Evolutionary conservation across 2,797 vertebrate species (phyloP), one percentile per base, ranked within the genome.

Genomic region (Melanotaenia maccullochi): DNA sequence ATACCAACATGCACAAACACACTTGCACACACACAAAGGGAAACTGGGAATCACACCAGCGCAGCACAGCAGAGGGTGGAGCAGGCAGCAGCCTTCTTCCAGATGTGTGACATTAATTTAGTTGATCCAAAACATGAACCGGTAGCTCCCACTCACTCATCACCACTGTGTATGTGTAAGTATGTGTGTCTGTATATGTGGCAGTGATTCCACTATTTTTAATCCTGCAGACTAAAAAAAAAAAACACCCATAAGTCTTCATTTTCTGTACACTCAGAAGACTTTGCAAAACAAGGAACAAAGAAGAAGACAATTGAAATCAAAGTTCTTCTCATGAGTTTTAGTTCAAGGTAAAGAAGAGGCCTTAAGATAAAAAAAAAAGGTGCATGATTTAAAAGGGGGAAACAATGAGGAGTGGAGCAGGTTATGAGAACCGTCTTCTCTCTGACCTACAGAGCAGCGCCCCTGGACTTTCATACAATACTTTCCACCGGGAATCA

Each of bases 51-150:
- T 92, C 89, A 93, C 92, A 93, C 92, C 90, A 92, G 93, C 91
- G 89, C 92, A 92, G 83, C 87, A 79, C 90, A 92, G 90, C 88
- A 59, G 90, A 92, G 90, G 90, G 91, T 90, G 91, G 90, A 92
- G 88, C 90, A 88, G 82, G 86, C 88, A 89, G 90, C 78, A 92
- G 90, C 90, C 89, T 81, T 88, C 88, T 91, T 93, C 91, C 92
- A 93, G 92, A 93, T 93, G 92, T 93, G 90, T 84, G 90, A 92
- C 90, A 91, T 92, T 92, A 91, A 92, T 91, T 92, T 89, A 90
- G 89, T 78, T 89, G 86, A 91, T 93, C 87, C 88, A 90, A 89
- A 93, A 93, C 92, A 93, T 92, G 92, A 92, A 92, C 90, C 90
- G 89, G 92, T 92, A 92, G 92, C 91, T 93, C 92, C 91, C 91